phyloP scores from a whole-genome alignment of 2,888 invertebrate genomes.

The Cataglyphis livida region DNA sequence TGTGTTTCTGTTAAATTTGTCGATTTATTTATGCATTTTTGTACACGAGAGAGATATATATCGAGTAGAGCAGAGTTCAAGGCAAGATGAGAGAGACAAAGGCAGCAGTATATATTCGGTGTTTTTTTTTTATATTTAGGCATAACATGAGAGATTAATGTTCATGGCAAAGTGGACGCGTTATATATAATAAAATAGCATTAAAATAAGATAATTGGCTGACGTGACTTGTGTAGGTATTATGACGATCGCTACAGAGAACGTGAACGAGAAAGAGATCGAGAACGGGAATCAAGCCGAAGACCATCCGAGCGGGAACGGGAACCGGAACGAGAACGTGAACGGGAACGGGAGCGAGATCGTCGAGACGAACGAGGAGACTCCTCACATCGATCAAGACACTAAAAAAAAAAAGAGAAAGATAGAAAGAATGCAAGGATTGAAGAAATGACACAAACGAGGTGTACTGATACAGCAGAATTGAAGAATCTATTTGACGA shows the following conservation, averaged over 20 bases:
- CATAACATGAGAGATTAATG: slow-evolving; percentile 12
- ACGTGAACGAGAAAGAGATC: slow-evolving; percentile 88
- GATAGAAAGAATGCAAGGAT: not conserved
- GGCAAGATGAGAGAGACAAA: slow-evolving; percentile 1
- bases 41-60: not conserved
- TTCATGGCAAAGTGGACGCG: slow-evolving; percentile 23
- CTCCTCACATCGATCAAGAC: slow-evolving; percentile 89
- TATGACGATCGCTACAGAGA: slow-evolving; percentile 95
- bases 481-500: slow-evolving; percentile 6
- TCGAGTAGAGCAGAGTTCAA: not conserved
- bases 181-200: slow-evolving; percentile 53
- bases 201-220: slow-evolving; percentile 76
- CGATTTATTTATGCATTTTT: slow-evolving; percentile 13
- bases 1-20: slow-evolving; percentile 12
- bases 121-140: slow-evolving; percentile 15
- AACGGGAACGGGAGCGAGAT: slow-evolving; percentile 89
- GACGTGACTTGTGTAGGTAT: slow-evolving; percentile 87
- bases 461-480: not conserved
- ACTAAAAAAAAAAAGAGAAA: slow-evolving; percentile 83
- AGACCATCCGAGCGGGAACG: slow-evolving; percentile 87
- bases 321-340: slow-evolving; percentile 89
- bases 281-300: slow-evolving; percentile 87
- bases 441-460: slow-evolving; percentile 3
- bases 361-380: slow-evolving; percentile 88
- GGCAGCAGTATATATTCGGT: not conserved